Evolutionary conservation across 2,113 vertebrate species (phyloP).

Genomic region (Crotalus helleri): DNA sequence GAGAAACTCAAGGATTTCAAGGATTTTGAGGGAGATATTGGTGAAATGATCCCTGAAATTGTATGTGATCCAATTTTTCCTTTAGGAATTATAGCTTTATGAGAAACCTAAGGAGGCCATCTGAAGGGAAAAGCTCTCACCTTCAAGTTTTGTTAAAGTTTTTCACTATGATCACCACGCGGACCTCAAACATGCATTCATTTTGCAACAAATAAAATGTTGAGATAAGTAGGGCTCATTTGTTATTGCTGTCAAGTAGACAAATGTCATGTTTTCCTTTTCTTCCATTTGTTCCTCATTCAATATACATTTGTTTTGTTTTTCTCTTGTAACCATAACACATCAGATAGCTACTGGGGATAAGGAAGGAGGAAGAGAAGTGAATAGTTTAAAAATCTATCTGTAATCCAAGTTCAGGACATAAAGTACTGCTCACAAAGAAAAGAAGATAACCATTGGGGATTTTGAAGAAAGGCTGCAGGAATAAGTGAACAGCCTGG

Average conservation of each 20-base stretch:
- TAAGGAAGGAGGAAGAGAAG: neutral
- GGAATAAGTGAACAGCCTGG: neutral
- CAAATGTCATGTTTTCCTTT: conserved; percentile 1
- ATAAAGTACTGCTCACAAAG: neutral
- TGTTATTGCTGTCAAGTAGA: neutral
- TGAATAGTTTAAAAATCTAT: neutral
- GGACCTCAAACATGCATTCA: neutral
- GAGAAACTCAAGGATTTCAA: neutral
- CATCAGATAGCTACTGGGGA: neutral
- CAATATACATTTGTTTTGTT: neutral
- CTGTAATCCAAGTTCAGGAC: neutral
- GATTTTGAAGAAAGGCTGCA: neutral
- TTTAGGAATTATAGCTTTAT: neutral
- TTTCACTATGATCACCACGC: neutral
- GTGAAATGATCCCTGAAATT: neutral
- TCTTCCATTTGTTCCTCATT: neutral
- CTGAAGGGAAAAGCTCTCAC: neutral
- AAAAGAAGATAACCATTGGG: neutral
- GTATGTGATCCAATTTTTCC: neutral
- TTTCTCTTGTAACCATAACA: neutral
- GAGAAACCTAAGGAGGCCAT: neutral
- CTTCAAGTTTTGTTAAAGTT: neutral
- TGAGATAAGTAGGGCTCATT: neutral
- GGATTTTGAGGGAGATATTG: neutral
- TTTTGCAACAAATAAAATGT: neutral